Evolutionary conservation across 2,113 vertebrate species (phyloP).

Genomic region (Cyphomyrus plagiostoma): DNA sequence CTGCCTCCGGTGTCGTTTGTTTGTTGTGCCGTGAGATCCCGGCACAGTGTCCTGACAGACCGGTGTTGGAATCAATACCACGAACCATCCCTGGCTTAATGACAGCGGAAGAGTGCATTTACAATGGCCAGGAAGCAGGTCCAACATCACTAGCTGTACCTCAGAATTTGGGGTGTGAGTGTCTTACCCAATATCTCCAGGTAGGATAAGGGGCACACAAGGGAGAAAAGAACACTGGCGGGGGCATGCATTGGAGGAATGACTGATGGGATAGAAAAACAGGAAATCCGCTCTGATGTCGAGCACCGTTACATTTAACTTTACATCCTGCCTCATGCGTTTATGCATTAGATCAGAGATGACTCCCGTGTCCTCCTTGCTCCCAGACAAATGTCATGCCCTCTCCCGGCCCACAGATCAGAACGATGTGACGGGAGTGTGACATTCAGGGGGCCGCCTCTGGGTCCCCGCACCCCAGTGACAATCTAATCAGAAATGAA

Average conservation of each 20-base stretch:
- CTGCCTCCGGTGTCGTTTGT: conserved; percentile 57
- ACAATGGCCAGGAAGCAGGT: conserved; percentile 40
- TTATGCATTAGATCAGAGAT: neutral
- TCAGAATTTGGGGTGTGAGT: conserved; percentile 30
- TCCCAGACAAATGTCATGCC: conserved; percentile 3
- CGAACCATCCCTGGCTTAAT: conserved; percentile 29
- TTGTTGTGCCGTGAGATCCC: conserved; percentile 64
- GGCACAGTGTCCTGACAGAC: conserved; percentile 56
- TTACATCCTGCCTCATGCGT: neutral
- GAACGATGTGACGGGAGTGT: neutral
- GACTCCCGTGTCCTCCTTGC: neutral
- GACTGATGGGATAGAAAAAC: neutral
- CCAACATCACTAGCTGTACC: conserved; percentile 42
- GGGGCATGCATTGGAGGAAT: neutral
- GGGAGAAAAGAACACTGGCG: neutral
- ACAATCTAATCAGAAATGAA: conserved; percentile 29
- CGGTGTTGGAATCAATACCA: conserved; percentile 56
- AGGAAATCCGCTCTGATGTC: neutral
- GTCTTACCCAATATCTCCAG: neutral
- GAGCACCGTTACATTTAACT: neutral
- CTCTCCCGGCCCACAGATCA: neutral
- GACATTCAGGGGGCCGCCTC: neutral
- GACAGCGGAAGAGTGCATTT: conserved; percentile 36
- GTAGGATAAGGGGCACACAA: neutral
- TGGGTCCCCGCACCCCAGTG: conserved; percentile 14